Percentiles rank a stretch among this genome's conserved stretches.
Evolutionary conservation across 2,113 vertebrate species (phyloP).

Genomic region (Ia io): DNA sequence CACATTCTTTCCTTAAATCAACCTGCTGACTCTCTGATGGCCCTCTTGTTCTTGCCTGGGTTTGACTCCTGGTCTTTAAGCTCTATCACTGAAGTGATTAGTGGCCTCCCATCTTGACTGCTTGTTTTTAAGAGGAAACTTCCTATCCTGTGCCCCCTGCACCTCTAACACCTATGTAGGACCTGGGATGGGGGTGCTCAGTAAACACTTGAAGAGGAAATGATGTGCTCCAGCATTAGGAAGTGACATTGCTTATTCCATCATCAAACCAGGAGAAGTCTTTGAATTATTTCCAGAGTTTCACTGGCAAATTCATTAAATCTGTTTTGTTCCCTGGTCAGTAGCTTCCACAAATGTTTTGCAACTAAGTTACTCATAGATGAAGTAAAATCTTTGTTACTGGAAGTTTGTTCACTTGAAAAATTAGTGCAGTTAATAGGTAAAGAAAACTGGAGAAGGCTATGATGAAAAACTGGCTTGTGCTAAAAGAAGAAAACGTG

Average conservation of each 20-base stretch:
- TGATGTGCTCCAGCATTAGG: neutral
- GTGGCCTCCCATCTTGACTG: neutral
- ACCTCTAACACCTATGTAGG: neutral
- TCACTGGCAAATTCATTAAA: neutral
- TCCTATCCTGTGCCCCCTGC: neutral
- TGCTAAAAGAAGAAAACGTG: neutral
- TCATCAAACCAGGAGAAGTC: neutral
- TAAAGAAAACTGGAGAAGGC: neutral
- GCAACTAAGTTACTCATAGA: neutral
- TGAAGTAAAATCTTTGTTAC: neutral
- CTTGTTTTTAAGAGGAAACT: neutral
- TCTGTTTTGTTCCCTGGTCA: neutral
- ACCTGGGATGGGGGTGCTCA: neutral
- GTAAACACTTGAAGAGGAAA: neutral
- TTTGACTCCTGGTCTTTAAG: neutral
- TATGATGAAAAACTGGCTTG: neutral
- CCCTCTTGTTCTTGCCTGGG: neutral
- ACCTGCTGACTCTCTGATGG: neutral
- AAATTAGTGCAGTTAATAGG: neutral
- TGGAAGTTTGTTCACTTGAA: neutral
- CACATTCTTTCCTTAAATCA: neutral
- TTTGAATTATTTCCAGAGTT: neutral
- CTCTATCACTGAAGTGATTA: neutral
- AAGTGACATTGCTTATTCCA: neutral
- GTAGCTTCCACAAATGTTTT: neutral